A percentile compares a stretch with the other conserved stretches of the same genome.
These are phyloP conservation scores for Ganaspis sp. DNA, from an alignment of 1,140 invertebrate genomes.

Conservation along the genomic window DNA sequence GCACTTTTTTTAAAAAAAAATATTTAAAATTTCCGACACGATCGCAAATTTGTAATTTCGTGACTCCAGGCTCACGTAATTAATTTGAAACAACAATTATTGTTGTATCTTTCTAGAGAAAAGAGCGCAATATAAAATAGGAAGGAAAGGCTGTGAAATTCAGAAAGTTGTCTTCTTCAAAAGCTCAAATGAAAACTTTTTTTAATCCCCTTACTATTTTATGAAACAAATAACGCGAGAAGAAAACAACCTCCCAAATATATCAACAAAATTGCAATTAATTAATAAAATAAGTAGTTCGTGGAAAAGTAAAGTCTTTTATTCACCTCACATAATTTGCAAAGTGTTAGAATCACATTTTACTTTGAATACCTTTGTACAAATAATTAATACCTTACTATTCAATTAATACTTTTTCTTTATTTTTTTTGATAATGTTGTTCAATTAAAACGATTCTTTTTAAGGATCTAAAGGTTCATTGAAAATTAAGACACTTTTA, in stretches of 20 bases:
- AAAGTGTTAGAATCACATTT: constrained; percentile 72
- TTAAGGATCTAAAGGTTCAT: background rate
- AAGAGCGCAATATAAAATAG: constrained; percentile 43
- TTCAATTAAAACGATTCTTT: constrained; percentile 52
- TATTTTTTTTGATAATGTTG: constrained; percentile 42
- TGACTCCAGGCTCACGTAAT: background rate
- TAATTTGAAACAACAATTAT: background rate
- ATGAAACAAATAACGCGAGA: constrained; percentile 50
- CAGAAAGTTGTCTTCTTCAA: constrained; percentile 73
- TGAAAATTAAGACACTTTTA: no score
- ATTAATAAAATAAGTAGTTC: constrained; percentile 74
- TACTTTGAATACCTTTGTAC: constrained; percentile 50
- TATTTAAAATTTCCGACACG: background rate
- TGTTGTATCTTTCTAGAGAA: background rate
- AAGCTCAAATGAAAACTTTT: constrained; percentile 25
- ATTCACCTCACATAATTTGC: constrained; percentile 74
- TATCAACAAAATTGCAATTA: constrained; percentile 77
- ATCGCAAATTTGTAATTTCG: background rate
- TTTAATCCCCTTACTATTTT: background rate
- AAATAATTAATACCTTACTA: constrained; percentile 49
- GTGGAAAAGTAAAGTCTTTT: constrained; percentile 73
- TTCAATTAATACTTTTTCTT: constrained; percentile 20
- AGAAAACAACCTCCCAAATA: constrained; percentile 83
- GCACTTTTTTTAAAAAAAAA: no score
- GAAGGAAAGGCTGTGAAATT: constrained; percentile 75